phyloP scores from a whole-genome alignment of 2,113 vertebrate species.

The Phylloscopus trochiloides region DNA sequence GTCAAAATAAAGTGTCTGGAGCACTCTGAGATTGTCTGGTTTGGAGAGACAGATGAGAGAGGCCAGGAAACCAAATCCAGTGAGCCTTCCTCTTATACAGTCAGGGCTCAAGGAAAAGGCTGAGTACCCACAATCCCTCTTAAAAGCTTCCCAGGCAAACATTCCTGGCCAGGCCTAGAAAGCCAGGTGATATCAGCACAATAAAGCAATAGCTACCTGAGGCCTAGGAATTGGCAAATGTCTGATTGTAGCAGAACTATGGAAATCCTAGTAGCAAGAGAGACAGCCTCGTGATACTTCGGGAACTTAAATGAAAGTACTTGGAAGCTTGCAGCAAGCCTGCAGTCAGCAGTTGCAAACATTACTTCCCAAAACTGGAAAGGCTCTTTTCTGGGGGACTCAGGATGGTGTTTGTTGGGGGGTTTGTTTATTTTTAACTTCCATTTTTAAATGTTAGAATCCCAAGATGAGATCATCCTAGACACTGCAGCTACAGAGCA shows the following conservation, averaged over 20 bases:
- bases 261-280: background rate
- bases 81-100: background rate
- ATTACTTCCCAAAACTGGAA: background rate
- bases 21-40: background rate
- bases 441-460: background rate
- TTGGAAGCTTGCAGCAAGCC: background rate
- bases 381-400: fast-evolving
- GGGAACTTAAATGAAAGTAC: background rate
- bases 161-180: background rate
- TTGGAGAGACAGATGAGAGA: background rate
- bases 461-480: background rate
- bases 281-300: background rate
- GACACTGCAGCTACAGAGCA: background rate
- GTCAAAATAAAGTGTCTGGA: background rate
- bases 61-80: background rate
- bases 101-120: background rate
- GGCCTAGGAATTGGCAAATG: background rate
- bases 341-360: background rate
- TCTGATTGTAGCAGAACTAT: background rate
- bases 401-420: background rate
- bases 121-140: background rate
- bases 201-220: background rate
- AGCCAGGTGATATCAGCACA: background rate
- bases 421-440: background rate
- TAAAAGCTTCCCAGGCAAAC: background rate